Evolutionary conservation across 2,113 vertebrate genomes (phyloP).

Genomic region (Rhinolophus ferrumequinum): DNA sequence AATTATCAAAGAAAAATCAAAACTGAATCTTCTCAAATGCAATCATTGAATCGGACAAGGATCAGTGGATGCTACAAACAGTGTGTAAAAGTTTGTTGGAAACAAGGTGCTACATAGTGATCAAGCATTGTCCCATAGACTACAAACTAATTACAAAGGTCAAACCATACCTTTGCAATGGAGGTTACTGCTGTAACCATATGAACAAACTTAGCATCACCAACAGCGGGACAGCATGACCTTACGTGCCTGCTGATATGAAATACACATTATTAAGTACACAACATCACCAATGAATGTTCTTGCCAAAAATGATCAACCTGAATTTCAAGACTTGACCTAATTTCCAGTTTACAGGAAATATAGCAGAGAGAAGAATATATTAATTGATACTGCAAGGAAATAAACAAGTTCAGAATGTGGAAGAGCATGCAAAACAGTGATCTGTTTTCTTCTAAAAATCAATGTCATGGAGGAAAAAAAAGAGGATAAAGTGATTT

Average conservation of each 20-base stretch:
- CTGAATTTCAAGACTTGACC: slow-evolving; percentile 38
- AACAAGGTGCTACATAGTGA: not conserved
- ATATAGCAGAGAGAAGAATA: not conserved
- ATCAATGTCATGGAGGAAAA: not conserved
- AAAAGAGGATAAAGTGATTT: not conserved
- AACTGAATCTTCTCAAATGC: not conserved
- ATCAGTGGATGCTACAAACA: not conserved
- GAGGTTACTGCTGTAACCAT: not conserved
- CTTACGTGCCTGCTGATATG: not conserved
- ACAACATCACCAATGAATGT: not conserved
- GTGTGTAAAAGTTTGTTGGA: not conserved
- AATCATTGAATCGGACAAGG: not conserved
- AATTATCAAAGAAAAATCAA: slow-evolving; percentile 1
- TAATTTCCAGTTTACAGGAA: slow-evolving; percentile 60
- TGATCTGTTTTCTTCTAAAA: slow-evolving; percentile 47
- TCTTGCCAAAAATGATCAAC: slow-evolving; percentile 3
- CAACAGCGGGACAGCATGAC: too few species aligned
- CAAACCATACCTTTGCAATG: not conserved
- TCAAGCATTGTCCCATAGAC: not conserved
- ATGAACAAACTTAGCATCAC: not conserved
- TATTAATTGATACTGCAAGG: slow-evolving; percentile 17
- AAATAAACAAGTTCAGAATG: slow-evolving; percentile 31
- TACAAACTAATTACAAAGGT: not conserved
- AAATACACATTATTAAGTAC: not conserved
- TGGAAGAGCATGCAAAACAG: not conserved